Base-by-base conservation (phyloP, 2,113 vertebrate genomes). In the Tylochromis polylepis region DNA sequence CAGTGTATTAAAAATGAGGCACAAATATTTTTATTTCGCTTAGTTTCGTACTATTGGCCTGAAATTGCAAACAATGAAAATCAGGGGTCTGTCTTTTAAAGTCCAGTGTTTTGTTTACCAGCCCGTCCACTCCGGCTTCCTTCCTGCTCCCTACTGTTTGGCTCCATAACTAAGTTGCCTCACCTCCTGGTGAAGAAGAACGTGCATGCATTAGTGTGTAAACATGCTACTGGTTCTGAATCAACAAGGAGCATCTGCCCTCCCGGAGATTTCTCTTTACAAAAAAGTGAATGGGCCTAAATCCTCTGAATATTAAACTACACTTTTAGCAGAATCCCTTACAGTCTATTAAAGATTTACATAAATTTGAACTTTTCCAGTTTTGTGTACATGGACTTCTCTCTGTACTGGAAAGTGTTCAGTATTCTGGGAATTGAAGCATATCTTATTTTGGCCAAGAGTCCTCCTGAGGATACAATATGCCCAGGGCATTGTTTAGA, bases 401-500 rank as follows among this genome's bases (percentile, higher is more conserved):
- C 38, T 83, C 46, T 81, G 62, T 72, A 12, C 43, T 53, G 67
- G 18, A 29, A 81, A 72, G 41, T 60, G 79, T 49, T 89, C 72
- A 70, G 49, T 62, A 67, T 81, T 92, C 31, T 87, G 91, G 86
- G 86, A 91, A 85, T 86, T 87, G 84, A 89, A 87, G 83, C 91
- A 29, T 82, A 84, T 91, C 86, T 86, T 79, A 75, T 83, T 91
- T 90, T 85, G 88, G 85, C 88, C 93, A 92, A 78, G 78, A 59
- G 87, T 84, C 60, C 92, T 92, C 93, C 83, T 18, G 93, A 93
- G 93, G 79, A 85, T 89, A 95, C 94, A 93, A 94, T 87, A 95
- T 93, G 90, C 91, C 95, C 77, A 70, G 91, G 95, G 90, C 94
- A 95, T 92, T 94, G 90, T 92, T 95, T 95, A 95, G 91, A 90